Evolutionary conservation across 2,888 invertebrate genomes (phyloP).

Genomic region (Platypus cylindrus): DNA sequence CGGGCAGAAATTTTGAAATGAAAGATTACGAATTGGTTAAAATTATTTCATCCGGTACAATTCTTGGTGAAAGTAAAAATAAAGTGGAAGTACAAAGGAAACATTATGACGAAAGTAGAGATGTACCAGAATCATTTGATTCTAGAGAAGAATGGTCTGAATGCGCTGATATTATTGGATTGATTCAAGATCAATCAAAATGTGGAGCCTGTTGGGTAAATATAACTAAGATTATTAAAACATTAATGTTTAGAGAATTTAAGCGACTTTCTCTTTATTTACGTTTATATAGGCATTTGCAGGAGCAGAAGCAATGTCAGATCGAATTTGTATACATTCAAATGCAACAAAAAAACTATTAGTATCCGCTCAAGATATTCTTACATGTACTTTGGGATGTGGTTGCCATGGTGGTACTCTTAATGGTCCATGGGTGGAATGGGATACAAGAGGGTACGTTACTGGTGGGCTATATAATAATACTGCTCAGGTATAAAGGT

Average conservation of each 20-base stretch:
- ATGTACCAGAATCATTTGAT: slow-evolving; percentile 63
- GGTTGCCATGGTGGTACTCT: slow-evolving; percentile 63
- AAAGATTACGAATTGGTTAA: slow-evolving; percentile 31
- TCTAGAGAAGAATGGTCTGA: slow-evolving; percentile 62
- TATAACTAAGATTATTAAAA: too few species aligned
- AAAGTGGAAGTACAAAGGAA: background rate
- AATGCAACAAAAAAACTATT: slow-evolving; percentile 7
- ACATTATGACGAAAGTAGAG: slow-evolving; percentile 6
- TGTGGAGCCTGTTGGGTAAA: slow-evolving; percentile 80
- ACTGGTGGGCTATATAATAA: slow-evolving; percentile 62
- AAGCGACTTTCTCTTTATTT: background rate
- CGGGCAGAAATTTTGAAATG: slow-evolving; percentile 61
- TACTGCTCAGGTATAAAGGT: slow-evolving; percentile 7
- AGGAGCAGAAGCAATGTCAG: slow-evolving; percentile 71
- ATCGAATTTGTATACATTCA: slow-evolving; percentile 13
- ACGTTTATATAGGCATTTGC: slow-evolving; percentile 55
- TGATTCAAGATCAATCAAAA: slow-evolving; percentile 70
- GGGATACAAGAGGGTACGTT: slow-evolving; percentile 66
- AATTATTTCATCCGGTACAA: slow-evolving; percentile 8
- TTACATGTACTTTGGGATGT: slow-evolving; percentile 7
- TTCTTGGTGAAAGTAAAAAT: slow-evolving; percentile 6
- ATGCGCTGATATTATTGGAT: slow-evolving; percentile 60
- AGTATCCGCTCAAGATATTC: slow-evolving; percentile 10
- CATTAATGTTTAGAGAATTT: background rate
- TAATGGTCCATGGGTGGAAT: slow-evolving; percentile 69